These are phyloP conservation scores for Athripsodes cinereus DNA, from an alignment of 2,888 invertebrate genomes.

Conservation along the genomic window DNA sequence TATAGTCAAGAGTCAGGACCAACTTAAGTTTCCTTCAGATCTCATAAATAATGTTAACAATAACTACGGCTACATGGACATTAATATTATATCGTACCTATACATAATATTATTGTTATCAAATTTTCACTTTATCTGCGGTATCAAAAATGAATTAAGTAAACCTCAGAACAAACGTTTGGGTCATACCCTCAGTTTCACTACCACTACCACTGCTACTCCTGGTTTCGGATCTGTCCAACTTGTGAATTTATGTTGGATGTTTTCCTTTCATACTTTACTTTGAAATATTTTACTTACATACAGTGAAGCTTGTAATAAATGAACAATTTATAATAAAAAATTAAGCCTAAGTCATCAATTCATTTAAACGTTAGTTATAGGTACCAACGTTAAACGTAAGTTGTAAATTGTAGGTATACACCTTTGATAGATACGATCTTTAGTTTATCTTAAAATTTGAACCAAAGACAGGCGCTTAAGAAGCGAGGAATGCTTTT, in stretches of 20 bases:
- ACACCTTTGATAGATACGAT: too few relatives aligned
- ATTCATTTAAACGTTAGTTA: too few relatives aligned
- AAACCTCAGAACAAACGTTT: background rate
- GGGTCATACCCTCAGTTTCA: background rate
- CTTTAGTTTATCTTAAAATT: too few relatives aligned
- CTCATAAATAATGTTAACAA: background rate
- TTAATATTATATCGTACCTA: too few relatives aligned
- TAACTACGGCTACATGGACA: background rate
- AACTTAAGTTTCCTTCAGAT: background rate
- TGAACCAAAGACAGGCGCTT: too few relatives aligned
- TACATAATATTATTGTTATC: background rate
- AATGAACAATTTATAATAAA: too few relatives aligned
- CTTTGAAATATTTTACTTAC: background rate
- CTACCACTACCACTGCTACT: too few relatives aligned
- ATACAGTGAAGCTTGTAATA: background rate
- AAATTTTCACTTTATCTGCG: background rate
- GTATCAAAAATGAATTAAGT: constrained; percentile 1
- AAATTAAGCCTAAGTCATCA: too few relatives aligned
- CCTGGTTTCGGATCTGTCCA: background rate
- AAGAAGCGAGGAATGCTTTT: too few relatives aligned
- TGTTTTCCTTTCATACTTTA: background rate
- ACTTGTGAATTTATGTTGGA: background rate
- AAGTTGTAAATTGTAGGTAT: too few relatives aligned
- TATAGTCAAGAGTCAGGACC: too few relatives aligned
- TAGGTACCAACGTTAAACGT: too few relatives aligned